These are phyloP conservation scores for Muntiacus reevesi DNA, from an alignment of 2,113 vertebrate genomes.

Conservation along the genomic window DNA sequence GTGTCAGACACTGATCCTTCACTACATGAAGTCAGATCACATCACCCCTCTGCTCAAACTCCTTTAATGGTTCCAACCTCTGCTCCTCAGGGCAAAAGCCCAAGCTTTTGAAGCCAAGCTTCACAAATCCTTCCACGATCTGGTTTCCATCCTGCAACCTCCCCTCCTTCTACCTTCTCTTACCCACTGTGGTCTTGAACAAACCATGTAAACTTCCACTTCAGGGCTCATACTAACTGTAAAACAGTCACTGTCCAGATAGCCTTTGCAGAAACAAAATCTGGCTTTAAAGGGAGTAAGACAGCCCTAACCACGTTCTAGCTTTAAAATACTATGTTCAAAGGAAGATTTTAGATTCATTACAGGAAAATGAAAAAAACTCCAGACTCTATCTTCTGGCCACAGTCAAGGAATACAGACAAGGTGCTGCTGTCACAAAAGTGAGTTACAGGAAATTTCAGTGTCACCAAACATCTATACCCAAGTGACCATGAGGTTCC, in stretches of 20 bases:
- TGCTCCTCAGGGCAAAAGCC: neutral
- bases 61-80: neutral
- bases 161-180: neutral
- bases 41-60: neutral
- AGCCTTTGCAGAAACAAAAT: slow-evolving; percentile 12
- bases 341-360: neutral
- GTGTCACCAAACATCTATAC: neutral
- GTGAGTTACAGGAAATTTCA: neutral
- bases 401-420: neutral
- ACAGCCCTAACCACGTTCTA: neutral
- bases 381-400: neutral
- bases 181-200: neutral
- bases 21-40: neutral
- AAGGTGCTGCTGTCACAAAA: neutral
- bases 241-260: neutral
- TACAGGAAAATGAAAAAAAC: neutral
- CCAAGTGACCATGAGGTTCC: neutral
- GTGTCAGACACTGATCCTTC: neutral
- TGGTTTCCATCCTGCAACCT: neutral
- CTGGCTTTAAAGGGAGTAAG: neutral
- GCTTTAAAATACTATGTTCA: neutral
- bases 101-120: neutral
- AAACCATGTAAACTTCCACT: neutral
- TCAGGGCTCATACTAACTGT: neutral
- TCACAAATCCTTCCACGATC: too few species aligned